Evolutionary conservation across 2,888 invertebrate species (phyloP), one percentile per base, ranked within the genome.

Genomic region (Itoplectis maculator): DNA sequence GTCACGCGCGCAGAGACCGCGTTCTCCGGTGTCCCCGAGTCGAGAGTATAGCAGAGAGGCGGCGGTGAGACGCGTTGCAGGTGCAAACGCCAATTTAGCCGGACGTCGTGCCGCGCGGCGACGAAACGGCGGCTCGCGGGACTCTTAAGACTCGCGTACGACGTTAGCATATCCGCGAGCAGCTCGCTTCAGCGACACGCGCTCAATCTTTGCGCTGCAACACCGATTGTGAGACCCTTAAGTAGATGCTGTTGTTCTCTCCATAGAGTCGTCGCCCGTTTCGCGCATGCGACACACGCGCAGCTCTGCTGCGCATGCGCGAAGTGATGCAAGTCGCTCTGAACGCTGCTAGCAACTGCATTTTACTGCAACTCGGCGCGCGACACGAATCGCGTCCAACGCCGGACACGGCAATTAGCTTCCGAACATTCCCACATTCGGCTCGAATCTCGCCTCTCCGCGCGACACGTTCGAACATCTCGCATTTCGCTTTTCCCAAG

Each of bases 61-160:
- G 56, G 78, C 74, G 79, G 15, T 79, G 83, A 76, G 72, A 51
- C 63, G 59, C 74, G 68, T 13, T 83, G 85, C 87, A 86, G 85
- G 84, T 86, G 88, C 82, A 70, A 78, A 80, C 77, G 84, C 49
- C 84, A 85, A 83, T 87, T 87, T 82, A 80, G 78, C 82, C 85
- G 68, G 49, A 37, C 37, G 42, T 45, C 56, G 56, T 56, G 7
- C 56, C 18, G 23, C 66, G 35, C 66, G 35, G 29, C 5, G n/a
- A 35, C 42, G n/a, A n/a, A 23, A 7, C 47, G 47, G 45, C 45
- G 4, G 23, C 13, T 42, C 40, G 15, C 45, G 35, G 35, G 56
- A 13, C n/a, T 54, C 61, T 72, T n/a, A n/a, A 29, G 75, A 23
- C 74, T 79, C 63, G 7, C 65, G 35, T 54, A 86, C 86, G 82